A percentile compares a stretch with the other conserved stretches of the same genome.
Conservation (phyloP, 2,888 invertebrate species). For the Coelopa pilipes region DNA sequence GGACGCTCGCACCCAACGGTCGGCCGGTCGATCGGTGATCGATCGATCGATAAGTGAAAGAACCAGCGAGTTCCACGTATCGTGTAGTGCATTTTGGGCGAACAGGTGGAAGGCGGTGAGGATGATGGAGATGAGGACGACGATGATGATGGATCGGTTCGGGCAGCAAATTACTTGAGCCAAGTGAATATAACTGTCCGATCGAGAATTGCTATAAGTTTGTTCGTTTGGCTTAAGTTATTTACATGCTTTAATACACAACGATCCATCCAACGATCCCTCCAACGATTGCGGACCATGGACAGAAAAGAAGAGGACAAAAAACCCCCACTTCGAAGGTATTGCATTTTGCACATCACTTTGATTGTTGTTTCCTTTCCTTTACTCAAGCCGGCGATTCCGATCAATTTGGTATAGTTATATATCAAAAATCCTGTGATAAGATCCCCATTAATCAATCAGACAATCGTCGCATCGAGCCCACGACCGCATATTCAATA, state of each 20-base stretch:
- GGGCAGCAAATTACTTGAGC: slow-evolving; percentile 67
- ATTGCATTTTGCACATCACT: not conserved
- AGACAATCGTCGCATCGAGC: not conserved
- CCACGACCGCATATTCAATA: not conserved
- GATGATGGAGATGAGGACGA: too few relatives aligned
- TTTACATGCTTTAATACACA: slow-evolving; percentile 60
- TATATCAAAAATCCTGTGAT: not conserved
- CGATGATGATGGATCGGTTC: too few relatives aligned
- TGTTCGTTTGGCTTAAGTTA: slow-evolving; percentile 69
- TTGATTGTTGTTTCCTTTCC: not conserved
- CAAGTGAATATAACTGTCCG: slow-evolving; percentile 66
- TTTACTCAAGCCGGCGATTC: too few relatives aligned
- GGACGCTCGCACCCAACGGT: too few relatives aligned
- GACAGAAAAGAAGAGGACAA: not conserved
- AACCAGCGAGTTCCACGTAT: not conserved
- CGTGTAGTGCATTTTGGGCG: slow-evolving; percentile 14
- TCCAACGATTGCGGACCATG: not conserved
- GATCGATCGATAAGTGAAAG: not conserved
- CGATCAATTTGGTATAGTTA: too few relatives aligned
- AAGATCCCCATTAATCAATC: not conserved
- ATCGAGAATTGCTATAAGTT: slow-evolving; percentile 57
- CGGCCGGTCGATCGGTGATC: too few relatives aligned
- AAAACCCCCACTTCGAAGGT: not conserved
- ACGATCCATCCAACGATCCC: slow-evolving; percentile 34
- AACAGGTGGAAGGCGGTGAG: too few relatives aligned